A percentile compares a stretch with the other conserved stretches of the same genome.
phyloP scores from a whole-genome alignment of 2,888 invertebrate genomes.

The Hetaerina titia region DNA sequence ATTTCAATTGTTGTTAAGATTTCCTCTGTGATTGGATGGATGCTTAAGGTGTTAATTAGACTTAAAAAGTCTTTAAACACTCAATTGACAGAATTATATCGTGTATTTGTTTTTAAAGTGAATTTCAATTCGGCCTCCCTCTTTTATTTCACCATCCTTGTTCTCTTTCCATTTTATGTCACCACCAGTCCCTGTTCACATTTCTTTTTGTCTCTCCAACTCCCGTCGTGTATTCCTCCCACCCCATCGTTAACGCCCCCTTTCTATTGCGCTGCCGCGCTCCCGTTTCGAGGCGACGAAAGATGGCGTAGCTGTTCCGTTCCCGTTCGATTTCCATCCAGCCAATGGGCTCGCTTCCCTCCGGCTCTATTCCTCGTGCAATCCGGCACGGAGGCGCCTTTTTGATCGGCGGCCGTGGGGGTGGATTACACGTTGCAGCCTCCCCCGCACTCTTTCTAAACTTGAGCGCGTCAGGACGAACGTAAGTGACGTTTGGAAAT shows the following conservation, averaged over 20 bases:
- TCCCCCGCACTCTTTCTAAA: neutral
- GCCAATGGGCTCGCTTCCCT: neutral
- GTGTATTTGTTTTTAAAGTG: too few species aligned
- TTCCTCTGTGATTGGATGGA: too few species aligned
- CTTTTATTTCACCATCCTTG: neutral
- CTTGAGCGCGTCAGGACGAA: neutral
- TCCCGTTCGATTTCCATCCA: neutral
- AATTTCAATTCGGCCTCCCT: neutral
- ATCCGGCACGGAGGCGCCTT: slow-evolving; percentile 9
- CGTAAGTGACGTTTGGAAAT: neutral
- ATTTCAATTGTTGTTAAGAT: too few species aligned
- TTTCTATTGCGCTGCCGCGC: neutral
- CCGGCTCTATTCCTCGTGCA: neutral
- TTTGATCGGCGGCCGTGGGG: neutral
- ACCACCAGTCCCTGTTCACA: neutral
- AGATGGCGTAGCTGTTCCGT: neutral
- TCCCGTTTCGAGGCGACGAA: neutral
- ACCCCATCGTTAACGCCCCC: neutral
- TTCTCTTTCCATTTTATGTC: neutral
- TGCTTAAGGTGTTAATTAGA: too few species aligned
- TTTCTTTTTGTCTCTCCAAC: neutral
- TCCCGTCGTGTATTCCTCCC: neutral
- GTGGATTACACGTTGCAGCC: neutral
- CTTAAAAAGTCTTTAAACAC: too few species aligned
- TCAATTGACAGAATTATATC: too few species aligned